Base-by-base conservation (phyloP, 2,888 invertebrate species). In the Lobophora halterata region DNA sequence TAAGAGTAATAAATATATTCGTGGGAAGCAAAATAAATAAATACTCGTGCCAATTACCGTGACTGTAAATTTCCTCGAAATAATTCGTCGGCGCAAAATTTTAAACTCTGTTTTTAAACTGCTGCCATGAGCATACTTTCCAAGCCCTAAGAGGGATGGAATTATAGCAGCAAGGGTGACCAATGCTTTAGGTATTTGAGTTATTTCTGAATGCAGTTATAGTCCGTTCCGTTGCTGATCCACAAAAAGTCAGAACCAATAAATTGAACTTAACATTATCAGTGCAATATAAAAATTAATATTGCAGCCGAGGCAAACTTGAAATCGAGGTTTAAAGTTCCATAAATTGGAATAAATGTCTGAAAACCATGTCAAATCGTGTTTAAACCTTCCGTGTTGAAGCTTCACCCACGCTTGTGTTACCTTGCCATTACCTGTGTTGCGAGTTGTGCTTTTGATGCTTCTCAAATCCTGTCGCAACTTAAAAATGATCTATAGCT, bases 381-480 rank as follows among this genome's bases (percentile, higher is more conserved):
- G 58, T 61, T 61, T 55, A 52, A 61, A 58, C 59, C 63, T 69
- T 69, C 66, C 58, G 65, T 61, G 45, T 53, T 48, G 23, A 45
- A 36, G 24, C 39, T 51, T 64, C 74, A 61, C 79, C 78, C 71
- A 79, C 79, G 62, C 63, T 57, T 51, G 41, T 59, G 62, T 58
- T 39, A 53, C 10, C 59, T 55, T 52, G 54, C 68, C 61, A 70
- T 71, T 69, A 74, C 71, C 70, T 69, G n/a, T n/a, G n/a, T n/a
- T n/a, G 65, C 62, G 59, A 64, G 65, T 61, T 56, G 53, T 53
- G 55, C 62, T 61, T 67, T 65, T 61, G 62, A 52, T 40, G 53
- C 58, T 64, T 60, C 32, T 56, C 53, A 53, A 36, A 17, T 14
- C 27, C 38, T 14, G 38, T 29, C 49, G 44, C 40, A 28, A 67